These are phyloP conservation scores for Enteromius paludinosus DNA, from an alignment of 2,797 vertebrate species.

Conservation along the genomic window DNA sequence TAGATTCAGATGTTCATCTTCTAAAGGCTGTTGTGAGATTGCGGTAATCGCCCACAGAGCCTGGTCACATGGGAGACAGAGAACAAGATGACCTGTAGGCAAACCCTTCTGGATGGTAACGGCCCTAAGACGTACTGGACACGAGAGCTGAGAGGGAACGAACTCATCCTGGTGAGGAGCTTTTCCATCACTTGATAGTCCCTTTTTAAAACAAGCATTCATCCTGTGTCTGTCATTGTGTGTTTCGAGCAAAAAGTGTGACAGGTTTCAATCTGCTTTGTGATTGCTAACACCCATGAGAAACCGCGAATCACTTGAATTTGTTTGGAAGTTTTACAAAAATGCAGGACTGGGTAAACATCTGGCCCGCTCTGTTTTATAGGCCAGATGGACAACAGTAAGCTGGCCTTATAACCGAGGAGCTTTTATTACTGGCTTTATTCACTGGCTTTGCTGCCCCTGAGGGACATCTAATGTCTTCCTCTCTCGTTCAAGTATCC, in stretches of 20 bases:
- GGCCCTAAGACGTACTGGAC: slow-evolving; percentile 97
- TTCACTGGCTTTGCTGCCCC: slow-evolving; percentile 63
- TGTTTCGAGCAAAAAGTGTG: background rate
- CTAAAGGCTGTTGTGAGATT: slow-evolving; percentile 19
- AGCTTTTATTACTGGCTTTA: slow-evolving; percentile 64
- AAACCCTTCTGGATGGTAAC: slow-evolving; percentile 88
- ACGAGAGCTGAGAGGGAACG: slow-evolving; percentile 89
- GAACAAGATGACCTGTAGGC: slow-evolving; percentile 94
- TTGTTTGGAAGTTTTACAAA: slow-evolving; percentile 12
- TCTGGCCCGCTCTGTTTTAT: slow-evolving; percentile 70
- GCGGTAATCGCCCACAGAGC: slow-evolving; percentile 79
- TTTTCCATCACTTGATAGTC: background rate
- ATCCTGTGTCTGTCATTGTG: background rate
- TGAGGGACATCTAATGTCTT: slow-evolving; percentile 65
- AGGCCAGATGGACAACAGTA: slow-evolving; percentile 74
- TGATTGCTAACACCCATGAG: slow-evolving; percentile 58
- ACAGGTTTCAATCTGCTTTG: slow-evolving; percentile 33
- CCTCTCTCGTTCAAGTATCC: slow-evolving; percentile 46
- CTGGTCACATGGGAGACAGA: slow-evolving; percentile 93
- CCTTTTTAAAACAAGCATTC: background rate
- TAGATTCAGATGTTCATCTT: slow-evolving; percentile 10
- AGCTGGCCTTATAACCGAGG: slow-evolving; percentile 54
- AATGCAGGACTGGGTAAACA: slow-evolving; percentile 63
- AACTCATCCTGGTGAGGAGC: slow-evolving; percentile 91
- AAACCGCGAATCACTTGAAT: slow-evolving; percentile 53